Conservation (phyloP, 2,113 vertebrate genomes). For the Balaeniceps rex region DNA sequence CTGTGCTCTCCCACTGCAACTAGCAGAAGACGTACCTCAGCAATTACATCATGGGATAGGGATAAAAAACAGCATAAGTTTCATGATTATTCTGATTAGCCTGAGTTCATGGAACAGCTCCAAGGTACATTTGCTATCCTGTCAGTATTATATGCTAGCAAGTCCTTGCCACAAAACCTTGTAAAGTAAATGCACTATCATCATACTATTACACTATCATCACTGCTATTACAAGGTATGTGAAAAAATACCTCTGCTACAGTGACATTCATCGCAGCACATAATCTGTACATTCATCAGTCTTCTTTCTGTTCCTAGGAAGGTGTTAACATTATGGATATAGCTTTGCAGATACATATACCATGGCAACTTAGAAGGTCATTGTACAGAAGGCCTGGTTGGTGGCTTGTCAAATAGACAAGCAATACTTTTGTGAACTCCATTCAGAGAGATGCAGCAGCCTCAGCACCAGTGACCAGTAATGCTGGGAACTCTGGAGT, state of each 20-base stretch:
- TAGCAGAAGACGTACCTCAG: background rate
- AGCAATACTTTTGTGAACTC: background rate
- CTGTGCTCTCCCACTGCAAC: background rate
- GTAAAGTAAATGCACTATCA: background rate
- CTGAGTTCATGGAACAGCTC: background rate
- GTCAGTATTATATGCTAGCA: background rate
- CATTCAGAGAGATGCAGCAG: background rate
- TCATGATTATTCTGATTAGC: background rate
- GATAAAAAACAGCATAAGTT: background rate
- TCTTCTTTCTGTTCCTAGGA: background rate
- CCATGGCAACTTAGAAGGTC: background rate
- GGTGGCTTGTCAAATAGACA: background rate
- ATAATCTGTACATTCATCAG: background rate
- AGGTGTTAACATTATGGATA: background rate
- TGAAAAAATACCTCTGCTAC: background rate
- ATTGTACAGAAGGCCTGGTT: background rate
- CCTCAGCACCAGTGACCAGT: background rate
- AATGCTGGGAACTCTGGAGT: background rate
- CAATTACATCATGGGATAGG: background rate
- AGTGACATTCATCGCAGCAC: background rate
- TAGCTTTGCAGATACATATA: background rate
- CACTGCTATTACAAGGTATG: background rate
- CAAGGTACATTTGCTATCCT: background rate
- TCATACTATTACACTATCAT: slow-evolving; percentile 14
- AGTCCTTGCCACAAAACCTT: background rate